Evolutionary conservation across 2,888 invertebrate genomes (phyloP).

Genomic region (Andrena hattorfiana): DNA sequence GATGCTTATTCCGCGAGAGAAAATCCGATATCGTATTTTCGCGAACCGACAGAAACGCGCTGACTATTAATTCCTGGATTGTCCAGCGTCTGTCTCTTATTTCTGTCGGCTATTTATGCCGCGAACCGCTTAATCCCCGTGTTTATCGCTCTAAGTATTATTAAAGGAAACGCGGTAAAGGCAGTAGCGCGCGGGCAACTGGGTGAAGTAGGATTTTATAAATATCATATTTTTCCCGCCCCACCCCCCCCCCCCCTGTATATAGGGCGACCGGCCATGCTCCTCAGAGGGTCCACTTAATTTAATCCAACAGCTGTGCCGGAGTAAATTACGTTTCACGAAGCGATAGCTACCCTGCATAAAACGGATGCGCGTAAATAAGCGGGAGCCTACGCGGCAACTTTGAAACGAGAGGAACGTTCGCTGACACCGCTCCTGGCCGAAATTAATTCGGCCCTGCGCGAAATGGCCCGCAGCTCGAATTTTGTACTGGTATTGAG

Average conservation of each 20-base stretch:
- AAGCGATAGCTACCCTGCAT: background rate
- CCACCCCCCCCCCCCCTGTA: no score
- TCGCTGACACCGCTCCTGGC: no score
- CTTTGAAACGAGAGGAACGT: background rate
- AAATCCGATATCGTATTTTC: conserved; percentile 57
- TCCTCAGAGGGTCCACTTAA: background rate
- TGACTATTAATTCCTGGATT: conserved; percentile 40
- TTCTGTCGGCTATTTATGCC: conserved; percentile 7
- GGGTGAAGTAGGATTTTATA: background rate
- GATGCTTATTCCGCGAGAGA: conserved; percentile 27
- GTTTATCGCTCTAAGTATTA: conserved; percentile 24
- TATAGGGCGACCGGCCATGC: background rate
- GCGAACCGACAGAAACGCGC: conserved; percentile 25
- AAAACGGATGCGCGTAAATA: background rate
- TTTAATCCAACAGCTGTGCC: background rate
- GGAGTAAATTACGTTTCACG: background rate
- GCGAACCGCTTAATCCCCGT: conserved; percentile 9
- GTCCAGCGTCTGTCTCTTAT: background rate
- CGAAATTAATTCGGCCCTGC: no score
- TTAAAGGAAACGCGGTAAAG: background rate
- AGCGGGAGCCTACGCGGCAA: background rate
- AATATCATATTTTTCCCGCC: background rate
- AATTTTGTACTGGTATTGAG: no score
- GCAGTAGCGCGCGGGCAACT: background rate
- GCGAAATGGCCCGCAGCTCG: no score